Percentiles rank a stretch among this genome's conserved stretches.
phyloP scores from a whole-genome alignment of 2,113 vertebrate genomes.

The Xyrauchen texanus region DNA sequence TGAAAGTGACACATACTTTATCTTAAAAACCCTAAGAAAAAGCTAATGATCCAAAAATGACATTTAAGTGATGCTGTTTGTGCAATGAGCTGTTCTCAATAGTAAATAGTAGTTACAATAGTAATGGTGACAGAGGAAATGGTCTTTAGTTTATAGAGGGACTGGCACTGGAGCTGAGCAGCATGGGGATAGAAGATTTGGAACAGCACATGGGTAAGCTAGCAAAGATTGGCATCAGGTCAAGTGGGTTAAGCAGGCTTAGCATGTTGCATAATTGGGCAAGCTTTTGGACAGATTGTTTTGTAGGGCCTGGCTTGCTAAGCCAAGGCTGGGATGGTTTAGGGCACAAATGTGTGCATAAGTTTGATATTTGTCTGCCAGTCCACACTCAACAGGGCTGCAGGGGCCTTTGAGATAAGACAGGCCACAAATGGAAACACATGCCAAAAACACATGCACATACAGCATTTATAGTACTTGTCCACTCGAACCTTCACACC shows the following conservation, averaged over 20 bases:
- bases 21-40: slow-evolving; percentile 21
- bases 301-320: too few species aligned
- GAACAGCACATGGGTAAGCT: slow-evolving; percentile 22
- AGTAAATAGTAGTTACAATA: slow-evolving; percentile 19
- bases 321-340: too few species aligned
- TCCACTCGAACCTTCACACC: too few species aligned
- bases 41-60: slow-evolving; percentile 22
- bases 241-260: slow-evolving; percentile 29
- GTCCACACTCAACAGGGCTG: slow-evolving; percentile 30
- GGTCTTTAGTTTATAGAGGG: slow-evolving; percentile 6
- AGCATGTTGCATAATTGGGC: background rate
- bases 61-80: slow-evolving; percentile 8
- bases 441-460: slow-evolving; percentile 29
- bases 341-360: too few species aligned
- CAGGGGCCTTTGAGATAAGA: slow-evolving; percentile 43
- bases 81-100: slow-evolving; percentile 16
- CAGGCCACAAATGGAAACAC: slow-evolving; percentile 17
- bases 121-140: slow-evolving; percentile 30
- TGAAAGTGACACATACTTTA: slow-evolving; percentile 27
- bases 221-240: slow-evolving; percentile 25
- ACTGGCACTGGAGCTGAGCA: slow-evolving; percentile 14
- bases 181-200: background rate
- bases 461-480: too few species aligned
- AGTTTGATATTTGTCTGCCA: slow-evolving; percentile 10
- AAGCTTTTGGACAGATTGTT: background rate